Evolutionary conservation across 2,888 invertebrate genomes (phyloP), one percentile per base, ranked within the genome.

Genomic region (Chalcis sispes): DNA sequence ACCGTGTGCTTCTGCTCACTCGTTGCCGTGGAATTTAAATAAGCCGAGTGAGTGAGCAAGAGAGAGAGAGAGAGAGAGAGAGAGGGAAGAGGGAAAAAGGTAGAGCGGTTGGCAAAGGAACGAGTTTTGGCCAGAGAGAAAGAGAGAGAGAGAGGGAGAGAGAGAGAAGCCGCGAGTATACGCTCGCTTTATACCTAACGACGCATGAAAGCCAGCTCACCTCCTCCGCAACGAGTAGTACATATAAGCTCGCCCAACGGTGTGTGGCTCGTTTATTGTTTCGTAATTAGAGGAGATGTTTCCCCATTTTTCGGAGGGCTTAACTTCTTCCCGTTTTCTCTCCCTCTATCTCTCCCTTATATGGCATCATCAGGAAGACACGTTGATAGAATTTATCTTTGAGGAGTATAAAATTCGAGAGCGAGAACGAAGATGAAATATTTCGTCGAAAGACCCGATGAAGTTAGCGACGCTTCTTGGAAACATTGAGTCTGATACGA

Each of bases 151-250:
- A 58, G 58, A 29, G 29, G 15, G 61, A 40, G 61, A 40, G 42
- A 48, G 69, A 15, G 20, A 50, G 50, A 52, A n/a, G 56, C 3
- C 29, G n/a, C 23, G 18, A 40, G 3, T 36, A n/a, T 15, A 65
- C 62, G 56, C 69, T 64, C 56, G 59, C 66, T 66, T 75, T 75
- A 54, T 48, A 54, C 65, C 71, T 71, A 66, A 66, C 75, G 75
- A 71, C 42, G 70, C 75, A 58, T 58, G 56, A 62, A 75, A 25
- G 48, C 20, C 15, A 7, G 15, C n/a, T 52, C 46, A 2, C 7
- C 8, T n/a, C 5, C 1, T 15, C 46, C 25, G 29, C 0, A 42
- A n/a, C 7, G 23, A 8, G 48, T 13, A n/a, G 15, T 13, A 48
- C 1, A 5, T n/a, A n/a, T 13, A 48, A 13, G 48, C 5, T 8